Percentiles rank a stretch among this genome's conserved stretches.
phyloP scores from a whole-genome alignment of 1,140 invertebrate species.

The Ladona fulva region DNA sequence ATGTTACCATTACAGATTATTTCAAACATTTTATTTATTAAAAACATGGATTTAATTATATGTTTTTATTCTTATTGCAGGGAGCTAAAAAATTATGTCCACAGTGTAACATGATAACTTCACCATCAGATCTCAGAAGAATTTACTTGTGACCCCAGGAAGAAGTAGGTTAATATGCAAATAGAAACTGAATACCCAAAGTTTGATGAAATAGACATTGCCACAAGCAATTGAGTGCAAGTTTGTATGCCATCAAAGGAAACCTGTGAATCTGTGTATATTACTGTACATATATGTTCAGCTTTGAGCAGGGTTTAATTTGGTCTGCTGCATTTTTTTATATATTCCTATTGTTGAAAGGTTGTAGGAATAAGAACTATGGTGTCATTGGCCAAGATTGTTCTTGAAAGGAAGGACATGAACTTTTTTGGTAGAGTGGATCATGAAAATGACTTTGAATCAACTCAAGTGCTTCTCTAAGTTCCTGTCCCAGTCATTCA shows the following conservation, averaged over 20 bases:
- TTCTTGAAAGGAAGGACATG: not conserved
- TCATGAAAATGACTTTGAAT: not conserved
- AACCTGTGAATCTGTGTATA: not conserved
- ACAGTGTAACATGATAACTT: conserved; percentile 90
- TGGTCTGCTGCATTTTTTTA: not conserved
- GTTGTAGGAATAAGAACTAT: not conserved
- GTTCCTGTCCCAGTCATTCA: not conserved
- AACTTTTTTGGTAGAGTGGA: not conserved
- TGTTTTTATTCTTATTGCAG: conserved; percentile 36
- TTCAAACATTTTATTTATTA: no score
- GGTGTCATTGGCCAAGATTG: not conserved
- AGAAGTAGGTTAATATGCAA: not conserved
- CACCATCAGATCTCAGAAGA: conserved; percentile 71
- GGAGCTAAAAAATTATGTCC: conserved; percentile 88
- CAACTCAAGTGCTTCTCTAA: not conserved
- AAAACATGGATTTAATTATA: no score
- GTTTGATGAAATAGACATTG: not conserved
- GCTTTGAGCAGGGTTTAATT: not conserved
- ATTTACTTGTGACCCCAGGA: conserved; percentile 70
- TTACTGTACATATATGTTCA: not conserved
- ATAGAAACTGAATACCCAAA: not conserved
- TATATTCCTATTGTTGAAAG: not conserved
- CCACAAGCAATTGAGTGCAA: not conserved
- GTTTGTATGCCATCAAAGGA: not conserved
- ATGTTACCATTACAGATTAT: no score